Conservation (phyloP, 2,113 vertebrate species). For the Oncorhynchus kisutch region DNA sequence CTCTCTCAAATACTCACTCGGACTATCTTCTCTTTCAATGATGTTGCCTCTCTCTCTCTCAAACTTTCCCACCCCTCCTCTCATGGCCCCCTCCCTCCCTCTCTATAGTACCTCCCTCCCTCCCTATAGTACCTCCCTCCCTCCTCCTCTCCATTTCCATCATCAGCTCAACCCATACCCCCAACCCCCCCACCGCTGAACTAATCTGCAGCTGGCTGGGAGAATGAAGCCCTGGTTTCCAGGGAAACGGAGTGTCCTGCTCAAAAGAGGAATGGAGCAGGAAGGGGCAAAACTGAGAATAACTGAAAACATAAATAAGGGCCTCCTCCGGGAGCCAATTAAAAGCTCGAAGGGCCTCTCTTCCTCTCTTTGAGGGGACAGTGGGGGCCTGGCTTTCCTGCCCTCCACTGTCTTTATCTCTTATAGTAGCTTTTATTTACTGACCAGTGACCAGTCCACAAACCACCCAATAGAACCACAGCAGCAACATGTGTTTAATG, state of each 20-base stretch:
- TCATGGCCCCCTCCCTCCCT: conserved; percentile 24
- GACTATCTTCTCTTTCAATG: conserved; percentile 36
- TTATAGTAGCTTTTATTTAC: neutral
- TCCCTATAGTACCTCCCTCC: conserved; percentile 42
- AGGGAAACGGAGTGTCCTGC: conserved; percentile 76
- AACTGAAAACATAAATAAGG: conserved; percentile 66
- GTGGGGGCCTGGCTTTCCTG: conserved; percentile 21
- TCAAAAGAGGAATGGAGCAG: conserved; percentile 41
- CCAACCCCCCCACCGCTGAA: conserved; percentile 74
- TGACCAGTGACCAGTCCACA: neutral
- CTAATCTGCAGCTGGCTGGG: conserved; percentile 86
- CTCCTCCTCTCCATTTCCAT: conserved; percentile 54
- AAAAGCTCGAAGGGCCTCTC: conserved; percentile 36
- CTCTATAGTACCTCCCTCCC: conserved; percentile 19
- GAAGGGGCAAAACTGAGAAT: conserved; percentile 50
- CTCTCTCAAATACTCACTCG: conserved; percentile 30
- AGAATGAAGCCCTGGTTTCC: conserved; percentile 76
- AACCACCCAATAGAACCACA: neutral
- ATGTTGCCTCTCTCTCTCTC: conserved; percentile 41
- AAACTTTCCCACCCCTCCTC: conserved; percentile 39
- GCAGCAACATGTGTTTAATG: neutral
- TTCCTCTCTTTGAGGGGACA: conserved; percentile 37
- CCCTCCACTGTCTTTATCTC: conserved; percentile 41
- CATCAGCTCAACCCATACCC: conserved; percentile 40
- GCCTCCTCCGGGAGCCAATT: conserved; percentile 59